Evolutionary conservation across 2,113 vertebrate species (phyloP).

Genomic region (Neotoma lepida): DNA sequence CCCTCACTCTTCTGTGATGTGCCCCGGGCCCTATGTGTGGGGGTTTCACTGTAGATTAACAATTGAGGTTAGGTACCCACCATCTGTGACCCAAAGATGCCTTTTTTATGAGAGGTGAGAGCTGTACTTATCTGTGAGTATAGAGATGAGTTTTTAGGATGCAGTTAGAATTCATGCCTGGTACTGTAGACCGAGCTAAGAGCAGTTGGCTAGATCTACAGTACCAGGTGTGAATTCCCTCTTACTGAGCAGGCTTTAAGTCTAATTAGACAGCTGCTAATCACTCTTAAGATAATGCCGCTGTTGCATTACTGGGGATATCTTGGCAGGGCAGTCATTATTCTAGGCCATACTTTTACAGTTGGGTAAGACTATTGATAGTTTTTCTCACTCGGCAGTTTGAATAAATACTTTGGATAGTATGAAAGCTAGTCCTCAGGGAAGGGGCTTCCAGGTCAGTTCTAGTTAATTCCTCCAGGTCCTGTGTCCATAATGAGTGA

Average conservation of each 20-base stretch:
- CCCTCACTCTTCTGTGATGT: not conserved
- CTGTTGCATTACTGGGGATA: not conserved
- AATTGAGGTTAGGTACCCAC: not conserved
- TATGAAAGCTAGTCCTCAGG: not conserved
- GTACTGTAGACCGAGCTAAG: not conserved
- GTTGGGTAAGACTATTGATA: not conserved
- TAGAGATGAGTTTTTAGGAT: not conserved
- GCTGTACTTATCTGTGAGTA: not conserved
- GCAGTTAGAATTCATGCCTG: not conserved
- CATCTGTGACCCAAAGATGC: not conserved
- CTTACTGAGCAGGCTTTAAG: not conserved
- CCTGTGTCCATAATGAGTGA: not conserved
- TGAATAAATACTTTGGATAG: not conserved
- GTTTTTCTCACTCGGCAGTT: not conserved
- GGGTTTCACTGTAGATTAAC: not conserved
- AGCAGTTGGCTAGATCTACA: not conserved
- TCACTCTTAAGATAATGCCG: not conserved
- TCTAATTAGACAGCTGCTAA: not conserved
- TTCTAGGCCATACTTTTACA: not conserved
- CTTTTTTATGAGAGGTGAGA: not conserved
- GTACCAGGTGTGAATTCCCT: not conserved
- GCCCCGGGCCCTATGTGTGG: not conserved
- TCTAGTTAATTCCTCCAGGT: not conserved
- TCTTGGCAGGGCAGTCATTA: not conserved
- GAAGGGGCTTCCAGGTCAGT: not conserved